These are phyloP conservation scores for Sinonovacula constricta DNA, from an alignment of 1,140 invertebrate species.

Conservation along the genomic window DNA sequence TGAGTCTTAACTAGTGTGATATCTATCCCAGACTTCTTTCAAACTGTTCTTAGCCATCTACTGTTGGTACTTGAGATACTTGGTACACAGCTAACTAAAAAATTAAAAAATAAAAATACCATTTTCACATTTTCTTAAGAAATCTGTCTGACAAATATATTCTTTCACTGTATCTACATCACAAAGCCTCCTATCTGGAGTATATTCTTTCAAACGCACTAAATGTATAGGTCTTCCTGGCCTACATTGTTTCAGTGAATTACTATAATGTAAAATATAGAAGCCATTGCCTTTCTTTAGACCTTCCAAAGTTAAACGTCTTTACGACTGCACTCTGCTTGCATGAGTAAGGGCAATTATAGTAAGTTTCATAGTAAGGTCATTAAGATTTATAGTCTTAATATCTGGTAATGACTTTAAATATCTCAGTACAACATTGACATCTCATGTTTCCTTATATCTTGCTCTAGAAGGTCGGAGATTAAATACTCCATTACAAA, in stretches of 20 bases:
- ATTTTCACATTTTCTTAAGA: not conserved
- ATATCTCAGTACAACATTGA: constrained; percentile 26
- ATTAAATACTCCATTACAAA: constrained; percentile 49
- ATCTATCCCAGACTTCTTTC: constrained; percentile 14
- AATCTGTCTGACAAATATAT: not conserved
- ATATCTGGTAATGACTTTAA: constrained; percentile 5
- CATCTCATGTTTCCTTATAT: constrained; percentile 52
- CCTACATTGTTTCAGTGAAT: constrained; percentile 25
- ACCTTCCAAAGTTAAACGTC: constrained; percentile 3
- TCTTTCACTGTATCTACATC: constrained; percentile 5
- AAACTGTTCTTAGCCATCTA: constrained; percentile 21
- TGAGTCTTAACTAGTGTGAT: constrained; percentile 5
- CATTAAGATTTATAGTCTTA: constrained; percentile 15
- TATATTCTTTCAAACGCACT: constrained; percentile 1
- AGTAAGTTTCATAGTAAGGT: constrained; percentile 26
- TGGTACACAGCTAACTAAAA: constrained; percentile 1
- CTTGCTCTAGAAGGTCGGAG: constrained; percentile 24
- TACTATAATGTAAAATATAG: constrained; percentile 18
- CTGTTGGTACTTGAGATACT: not conserved
- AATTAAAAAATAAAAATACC: constrained; percentile 21
- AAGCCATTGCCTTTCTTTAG: constrained; percentile 2
- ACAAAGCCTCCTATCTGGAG: constrained; percentile 22
- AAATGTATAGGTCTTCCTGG: not conserved
- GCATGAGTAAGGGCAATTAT: constrained; percentile 21
- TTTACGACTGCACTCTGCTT: constrained; percentile 14